Conservation (phyloP, 2,113 vertebrate species). For the Bos indicus region DNA sequence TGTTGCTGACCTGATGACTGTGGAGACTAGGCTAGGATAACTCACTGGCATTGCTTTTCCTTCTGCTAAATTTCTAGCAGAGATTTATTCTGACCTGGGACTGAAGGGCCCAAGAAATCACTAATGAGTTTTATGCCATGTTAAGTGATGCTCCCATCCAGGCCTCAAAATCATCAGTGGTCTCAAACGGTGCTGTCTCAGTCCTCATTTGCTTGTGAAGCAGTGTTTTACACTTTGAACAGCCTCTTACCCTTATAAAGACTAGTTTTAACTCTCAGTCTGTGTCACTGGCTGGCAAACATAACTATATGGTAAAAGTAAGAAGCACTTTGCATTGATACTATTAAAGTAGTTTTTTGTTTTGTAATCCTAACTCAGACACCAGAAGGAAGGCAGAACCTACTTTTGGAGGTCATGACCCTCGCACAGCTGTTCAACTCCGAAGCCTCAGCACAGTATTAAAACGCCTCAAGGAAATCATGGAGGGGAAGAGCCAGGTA, state of each 20-base stretch:
- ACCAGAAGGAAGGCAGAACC: conserved; percentile 91
- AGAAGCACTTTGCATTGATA: background rate
- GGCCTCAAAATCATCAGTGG: background rate
- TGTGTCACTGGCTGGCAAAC: background rate
- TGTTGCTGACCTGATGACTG: background rate
- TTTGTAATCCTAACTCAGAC: conserved; percentile 77
- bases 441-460: conserved; percentile 93
- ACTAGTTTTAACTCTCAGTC: background rate
- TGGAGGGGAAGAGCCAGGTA: conserved; percentile 99
- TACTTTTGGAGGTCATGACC: conserved; percentile 91
- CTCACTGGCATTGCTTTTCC: background rate
- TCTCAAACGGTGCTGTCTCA: background rate
- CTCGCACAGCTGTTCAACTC: conserved; percentile 96
- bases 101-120: background rate
- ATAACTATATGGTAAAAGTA: background rate
- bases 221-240: background rate
- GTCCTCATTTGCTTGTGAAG: background rate
- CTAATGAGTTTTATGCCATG: conserved; percentile 14
- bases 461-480: conserved; percentile 98
- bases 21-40: background rate
- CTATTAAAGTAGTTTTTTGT: background rate
- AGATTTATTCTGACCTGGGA: background rate
- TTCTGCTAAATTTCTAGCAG: background rate
- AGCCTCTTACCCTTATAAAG: background rate
- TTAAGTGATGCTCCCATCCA: background rate